Conservation (phyloP, 2,113 vertebrate genomes). For the Chrysemys picta region DNA sequence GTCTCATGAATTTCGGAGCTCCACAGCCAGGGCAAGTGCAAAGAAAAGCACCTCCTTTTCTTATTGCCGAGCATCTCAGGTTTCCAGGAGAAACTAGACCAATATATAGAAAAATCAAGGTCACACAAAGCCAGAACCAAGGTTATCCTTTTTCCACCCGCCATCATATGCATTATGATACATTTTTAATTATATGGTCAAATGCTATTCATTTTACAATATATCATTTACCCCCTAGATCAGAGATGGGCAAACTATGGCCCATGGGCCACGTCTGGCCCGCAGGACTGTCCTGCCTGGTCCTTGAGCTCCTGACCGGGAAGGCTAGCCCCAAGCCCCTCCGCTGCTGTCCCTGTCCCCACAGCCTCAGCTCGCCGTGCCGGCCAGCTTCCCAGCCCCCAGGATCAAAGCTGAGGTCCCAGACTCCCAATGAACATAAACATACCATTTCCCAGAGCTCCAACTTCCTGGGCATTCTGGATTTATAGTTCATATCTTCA, state of each 20-base stretch:
- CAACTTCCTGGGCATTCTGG: background rate
- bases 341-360: too few species aligned
- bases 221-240: background rate
- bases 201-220: background rate
- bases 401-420: background rate
- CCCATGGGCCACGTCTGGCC: too few species aligned
- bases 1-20: background rate
- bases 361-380: too few species aligned
- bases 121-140: background rate
- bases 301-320: too few species aligned
- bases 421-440: background rate
- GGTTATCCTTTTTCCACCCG: background rate
- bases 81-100: background rate
- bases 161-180: background rate
- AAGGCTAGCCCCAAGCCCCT: too few species aligned
- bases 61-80: background rate
- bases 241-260: too few species aligned
- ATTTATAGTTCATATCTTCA: background rate
- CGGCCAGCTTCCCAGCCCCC: background rate
- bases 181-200: background rate
- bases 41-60: background rate
- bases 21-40: background rate
- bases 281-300: too few species aligned
- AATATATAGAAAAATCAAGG: background rate
- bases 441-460: background rate